Evolutionary conservation across 2,888 invertebrate species (phyloP).

Genomic region (Spisula subtruncata): DNA sequence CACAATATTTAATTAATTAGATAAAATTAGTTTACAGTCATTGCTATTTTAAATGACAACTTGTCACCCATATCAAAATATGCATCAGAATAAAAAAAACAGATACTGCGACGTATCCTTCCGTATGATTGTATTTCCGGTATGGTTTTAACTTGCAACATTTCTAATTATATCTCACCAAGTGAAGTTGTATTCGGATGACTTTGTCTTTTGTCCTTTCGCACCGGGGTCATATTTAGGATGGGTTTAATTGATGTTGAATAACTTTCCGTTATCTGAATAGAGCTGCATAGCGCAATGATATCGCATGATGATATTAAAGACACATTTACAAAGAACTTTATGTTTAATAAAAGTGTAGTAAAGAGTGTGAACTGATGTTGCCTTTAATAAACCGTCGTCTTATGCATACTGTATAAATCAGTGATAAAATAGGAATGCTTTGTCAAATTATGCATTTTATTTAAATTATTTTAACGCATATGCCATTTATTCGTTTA

Average conservation of each 20-base stretch:
- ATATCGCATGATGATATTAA: too few species aligned
- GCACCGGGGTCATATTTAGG: neutral
- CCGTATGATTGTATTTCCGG: conserved; percentile 55
- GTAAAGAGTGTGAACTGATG: too few species aligned
- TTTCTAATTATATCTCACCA: neutral
- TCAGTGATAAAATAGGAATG: too few species aligned
- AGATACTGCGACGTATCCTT: conserved; percentile 24
- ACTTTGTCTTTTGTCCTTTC: neutral
- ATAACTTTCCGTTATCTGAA: neutral
- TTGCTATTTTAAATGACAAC: conserved; percentile 38
- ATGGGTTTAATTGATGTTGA: neutral
- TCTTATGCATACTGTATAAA: too few species aligned
- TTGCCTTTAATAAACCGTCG: too few species aligned
- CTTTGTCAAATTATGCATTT: too few species aligned
- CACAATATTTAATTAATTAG: conserved; percentile 55
- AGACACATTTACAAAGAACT: too few species aligned
- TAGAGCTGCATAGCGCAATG: too few species aligned
- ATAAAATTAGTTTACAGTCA: conserved; percentile 48
- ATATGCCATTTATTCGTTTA: too few species aligned
- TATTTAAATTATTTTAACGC: too few species aligned
- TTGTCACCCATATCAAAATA: conserved; percentile 24
- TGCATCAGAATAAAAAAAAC: conserved; percentile 7
- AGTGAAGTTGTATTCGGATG: neutral
- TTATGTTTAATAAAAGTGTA: too few species aligned
- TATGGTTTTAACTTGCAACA: neutral